Evolutionary conservation across 2,113 vertebrate species (phyloP).

Genomic region (Kryptolebias marmoratus): DNA sequence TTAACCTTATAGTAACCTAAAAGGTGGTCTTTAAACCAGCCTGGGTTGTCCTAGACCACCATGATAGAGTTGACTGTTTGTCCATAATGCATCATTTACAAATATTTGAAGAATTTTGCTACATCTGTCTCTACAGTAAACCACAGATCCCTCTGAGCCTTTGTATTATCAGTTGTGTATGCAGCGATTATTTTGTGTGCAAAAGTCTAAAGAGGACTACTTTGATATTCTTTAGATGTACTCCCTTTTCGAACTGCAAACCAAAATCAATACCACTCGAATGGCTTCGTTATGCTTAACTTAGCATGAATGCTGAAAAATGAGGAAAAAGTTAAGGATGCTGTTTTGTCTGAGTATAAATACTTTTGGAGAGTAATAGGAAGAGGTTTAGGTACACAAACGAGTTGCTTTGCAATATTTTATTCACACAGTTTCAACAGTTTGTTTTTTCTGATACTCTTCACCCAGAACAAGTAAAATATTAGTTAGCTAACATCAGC

Average conservation of each 20-base stretch:
- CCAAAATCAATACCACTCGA: too few species aligned
- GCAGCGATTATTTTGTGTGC: neutral
- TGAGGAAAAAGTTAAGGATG: too few species aligned
- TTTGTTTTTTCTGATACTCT: too few species aligned
- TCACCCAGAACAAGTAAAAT: too few species aligned
- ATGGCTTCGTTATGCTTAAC: too few species aligned
- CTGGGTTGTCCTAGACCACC: constrained; percentile 62
- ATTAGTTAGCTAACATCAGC: too few species aligned
- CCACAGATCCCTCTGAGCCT: neutral
- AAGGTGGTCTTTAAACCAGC: constrained; percentile 52
- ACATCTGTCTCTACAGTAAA: neutral
- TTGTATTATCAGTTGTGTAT: neutral
- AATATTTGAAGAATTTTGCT: constrained; percentile 4
- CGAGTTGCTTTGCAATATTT: too few species aligned
- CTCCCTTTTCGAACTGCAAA: neutral
- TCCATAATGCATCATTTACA: neutral
- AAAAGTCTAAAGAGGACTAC: neutral
- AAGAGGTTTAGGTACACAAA: too few species aligned
- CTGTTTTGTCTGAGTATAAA: too few species aligned
- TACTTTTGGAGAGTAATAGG: too few species aligned
- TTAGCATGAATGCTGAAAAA: too few species aligned
- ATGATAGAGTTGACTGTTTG: constrained; percentile 22
- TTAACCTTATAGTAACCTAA: constrained; percentile 56
- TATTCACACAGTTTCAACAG: too few species aligned
- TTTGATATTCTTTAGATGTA: neutral